A percentile compares a stretch with the other conserved stretches of the same genome.
Conservation (phyloP, 2,113 vertebrate genomes). For the Strix uralensis region DNA sequence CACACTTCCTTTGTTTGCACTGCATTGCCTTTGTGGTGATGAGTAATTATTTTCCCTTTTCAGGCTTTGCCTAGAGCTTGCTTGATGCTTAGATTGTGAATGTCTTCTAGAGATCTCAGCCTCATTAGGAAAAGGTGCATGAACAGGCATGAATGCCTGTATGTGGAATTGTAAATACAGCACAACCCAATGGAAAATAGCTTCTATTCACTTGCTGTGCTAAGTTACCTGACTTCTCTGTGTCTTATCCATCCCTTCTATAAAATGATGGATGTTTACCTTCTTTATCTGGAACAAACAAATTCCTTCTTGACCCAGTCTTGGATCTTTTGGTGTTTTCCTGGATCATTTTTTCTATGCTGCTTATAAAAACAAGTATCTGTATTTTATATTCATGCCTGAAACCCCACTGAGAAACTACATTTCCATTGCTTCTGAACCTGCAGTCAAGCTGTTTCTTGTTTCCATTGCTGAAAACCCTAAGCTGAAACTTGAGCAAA, state of each 20-base stretch:
- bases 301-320: neutral
- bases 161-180: neutral
- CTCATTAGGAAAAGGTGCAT: neutral
- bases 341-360: neutral
- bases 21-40: neutral
- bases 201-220: neutral
- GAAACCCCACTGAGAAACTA: neutral
- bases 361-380: neutral
- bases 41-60: neutral
- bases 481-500: neutral
- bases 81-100: neutral
- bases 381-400: neutral
- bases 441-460: neutral
- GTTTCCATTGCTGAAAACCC: neutral
- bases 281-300: neutral
- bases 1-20: neutral
- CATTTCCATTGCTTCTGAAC: neutral
- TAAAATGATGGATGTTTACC: neutral
- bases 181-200: fast-evolving
- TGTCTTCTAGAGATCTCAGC: neutral
- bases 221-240: neutral
- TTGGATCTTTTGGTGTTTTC: neutral
- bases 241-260: neutral
- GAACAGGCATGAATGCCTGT: neutral
- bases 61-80: neutral